Evolutionary conservation across 2,113 vertebrate genomes (phyloP).

Genomic region (Catharus fuscescens): DNA sequence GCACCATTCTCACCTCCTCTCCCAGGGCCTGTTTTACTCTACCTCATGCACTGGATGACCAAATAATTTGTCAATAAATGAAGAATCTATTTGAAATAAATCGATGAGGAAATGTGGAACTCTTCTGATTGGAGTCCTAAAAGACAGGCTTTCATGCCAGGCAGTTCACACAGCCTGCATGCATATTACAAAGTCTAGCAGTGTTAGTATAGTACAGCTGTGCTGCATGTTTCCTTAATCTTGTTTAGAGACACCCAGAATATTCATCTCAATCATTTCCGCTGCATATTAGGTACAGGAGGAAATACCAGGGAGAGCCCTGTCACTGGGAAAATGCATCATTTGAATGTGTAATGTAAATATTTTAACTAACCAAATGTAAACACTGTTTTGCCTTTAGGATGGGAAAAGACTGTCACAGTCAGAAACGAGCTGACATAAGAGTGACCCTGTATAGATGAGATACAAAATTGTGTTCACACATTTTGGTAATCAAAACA

Average conservation of each 20-base stretch:
- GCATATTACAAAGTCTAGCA: not conserved
- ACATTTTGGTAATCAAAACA: slow-evolving; percentile 59
- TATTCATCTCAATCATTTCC: slow-evolving; percentile 42
- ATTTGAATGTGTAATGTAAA: slow-evolving; percentile 63
- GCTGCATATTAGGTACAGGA: slow-evolving; percentile 13
- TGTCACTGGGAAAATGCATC: slow-evolving; percentile 40
- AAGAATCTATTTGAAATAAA: not conserved
- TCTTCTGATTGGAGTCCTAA: not conserved
- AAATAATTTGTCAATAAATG: not conserved
- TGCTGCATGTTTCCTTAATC: slow-evolving; percentile 8
- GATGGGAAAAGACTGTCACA: slow-evolving; percentile 41
- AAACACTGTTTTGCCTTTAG: slow-evolving; percentile 47
- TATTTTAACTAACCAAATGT: slow-evolving; percentile 61
- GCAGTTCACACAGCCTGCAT: not conserved
- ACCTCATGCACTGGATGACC: fast-evolving
- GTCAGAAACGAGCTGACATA: slow-evolving; percentile 8
- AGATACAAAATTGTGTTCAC: slow-evolving; percentile 51
- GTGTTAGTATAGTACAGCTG: not conserved
- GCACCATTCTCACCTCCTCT: not conserved
- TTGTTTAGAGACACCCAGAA: slow-evolving; percentile 1
- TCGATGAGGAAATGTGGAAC: not conserved
- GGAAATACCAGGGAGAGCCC: slow-evolving; percentile 59
- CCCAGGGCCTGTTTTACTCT: not conserved
- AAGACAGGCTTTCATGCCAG: not conserved
- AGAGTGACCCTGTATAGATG: slow-evolving; percentile 48